These are phyloP conservation scores for Oligia fasciuncula DNA, from an alignment of 2,888 invertebrate genomes.

Conservation along the genomic window DNA sequence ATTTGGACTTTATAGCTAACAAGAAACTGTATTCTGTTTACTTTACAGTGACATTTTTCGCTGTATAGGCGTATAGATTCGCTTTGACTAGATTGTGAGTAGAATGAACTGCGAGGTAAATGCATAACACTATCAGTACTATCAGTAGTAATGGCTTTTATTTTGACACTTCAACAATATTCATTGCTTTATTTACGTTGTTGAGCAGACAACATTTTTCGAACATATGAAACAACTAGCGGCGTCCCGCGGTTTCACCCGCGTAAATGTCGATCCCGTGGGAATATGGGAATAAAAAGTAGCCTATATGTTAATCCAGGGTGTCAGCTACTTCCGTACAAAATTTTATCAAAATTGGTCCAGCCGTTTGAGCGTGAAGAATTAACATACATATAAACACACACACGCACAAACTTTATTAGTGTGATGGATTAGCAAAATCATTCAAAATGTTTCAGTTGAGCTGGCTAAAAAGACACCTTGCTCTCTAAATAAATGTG, in stretches of 20 bases:
- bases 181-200: not conserved
- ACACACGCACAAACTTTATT: no score
- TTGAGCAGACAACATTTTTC: not conserved
- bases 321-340: no score
- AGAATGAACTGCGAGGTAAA: not conserved
- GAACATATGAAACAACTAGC: not conserved
- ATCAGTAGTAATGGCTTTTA: not conserved
- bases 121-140: no score
- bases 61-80: not conserved
- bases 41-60: constrained; percentile 27
- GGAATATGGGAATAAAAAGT: no score
- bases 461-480: not conserved
- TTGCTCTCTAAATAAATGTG: constrained; percentile 3
- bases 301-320: no score
- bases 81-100: constrained; percentile 13
- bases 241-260: no score
- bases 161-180: not conserved
- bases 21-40: constrained; percentile 45
- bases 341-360: no score
- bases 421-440: not conserved
- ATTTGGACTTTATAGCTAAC: constrained; percentile 32
- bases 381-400: no score
- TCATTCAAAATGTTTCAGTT: not conserved
- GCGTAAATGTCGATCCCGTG: no score
- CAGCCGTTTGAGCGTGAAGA: no score